phyloP scores from a whole-genome alignment of 1,140 invertebrate species.

The Drosophila sp. region DNA sequence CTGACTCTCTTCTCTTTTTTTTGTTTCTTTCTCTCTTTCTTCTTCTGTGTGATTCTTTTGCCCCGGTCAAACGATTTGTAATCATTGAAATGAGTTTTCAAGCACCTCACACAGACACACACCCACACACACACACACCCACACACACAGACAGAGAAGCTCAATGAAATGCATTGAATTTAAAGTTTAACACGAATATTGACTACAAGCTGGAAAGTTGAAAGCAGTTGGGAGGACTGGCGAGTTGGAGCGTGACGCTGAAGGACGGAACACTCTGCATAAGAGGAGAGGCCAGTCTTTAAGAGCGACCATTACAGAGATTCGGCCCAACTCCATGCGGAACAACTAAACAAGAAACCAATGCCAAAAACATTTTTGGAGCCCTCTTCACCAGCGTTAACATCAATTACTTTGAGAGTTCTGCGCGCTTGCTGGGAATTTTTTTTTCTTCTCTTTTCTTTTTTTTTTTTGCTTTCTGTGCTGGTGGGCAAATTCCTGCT shows the following conservation, averaged over 20 bases:
- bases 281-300: slow-evolving; percentile 23
- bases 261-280: not conserved
- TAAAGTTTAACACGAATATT: slow-evolving; percentile 29
- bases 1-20: slow-evolving; percentile 6
- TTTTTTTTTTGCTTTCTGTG: not conserved
- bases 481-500: slow-evolving; percentile 9
- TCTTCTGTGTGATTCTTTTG: slow-evolving; percentile 18
- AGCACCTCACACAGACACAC: slow-evolving; percentile 9
- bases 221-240: not conserved
- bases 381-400: slow-evolving; percentile 43
- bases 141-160: not conserved
- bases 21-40: slow-evolving; percentile 11
- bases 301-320: slow-evolving; percentile 7
- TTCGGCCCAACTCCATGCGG: not conserved
- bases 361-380: slow-evolving; percentile 29
- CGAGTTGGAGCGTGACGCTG: too few relatives aligned
- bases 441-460: slow-evolving; percentile 1
- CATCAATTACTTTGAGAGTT: slow-evolving; percentile 78
- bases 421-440: slow-evolving; percentile 23
- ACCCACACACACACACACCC: not conserved
- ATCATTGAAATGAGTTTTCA: slow-evolving; percentile 41
- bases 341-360: slow-evolving; percentile 37
- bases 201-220: not conserved
- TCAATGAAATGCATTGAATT: not conserved
- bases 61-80: slow-evolving; percentile 47